Conservation (phyloP, 2,888 invertebrate genomes). For the Melikaiella ostensackeni region DNA sequence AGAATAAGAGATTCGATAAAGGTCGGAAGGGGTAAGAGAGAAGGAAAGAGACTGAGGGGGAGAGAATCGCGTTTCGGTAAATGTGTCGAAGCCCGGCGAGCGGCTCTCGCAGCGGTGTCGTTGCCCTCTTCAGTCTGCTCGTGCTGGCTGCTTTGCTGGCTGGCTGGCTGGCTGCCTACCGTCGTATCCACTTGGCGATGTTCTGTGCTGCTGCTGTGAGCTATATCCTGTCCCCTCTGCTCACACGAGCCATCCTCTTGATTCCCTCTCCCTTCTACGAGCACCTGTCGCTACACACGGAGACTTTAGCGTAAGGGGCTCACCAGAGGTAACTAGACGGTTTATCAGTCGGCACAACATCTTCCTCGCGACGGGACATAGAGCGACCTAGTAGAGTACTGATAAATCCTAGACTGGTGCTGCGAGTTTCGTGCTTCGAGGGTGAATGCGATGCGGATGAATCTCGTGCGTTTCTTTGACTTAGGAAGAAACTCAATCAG, state of each 20-base stretch:
- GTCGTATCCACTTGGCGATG: constrained; percentile 51
- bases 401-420: constrained; percentile 21
- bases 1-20: constrained; percentile 4
- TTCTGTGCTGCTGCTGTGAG: constrained; percentile 55
- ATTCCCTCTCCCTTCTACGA: constrained; percentile 56
- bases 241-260: constrained; percentile 53
- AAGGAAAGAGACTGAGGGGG: constrained; percentile 44
- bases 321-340: constrained; percentile 75
- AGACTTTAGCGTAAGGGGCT: constrained; percentile 70
- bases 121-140: constrained; percentile 73
- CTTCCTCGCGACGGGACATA: constrained; percentile 72
- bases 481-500: background rate
- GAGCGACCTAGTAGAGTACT: constrained; percentile 35
- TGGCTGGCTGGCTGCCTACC: constrained; percentile 53
- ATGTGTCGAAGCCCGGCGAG: constrained; percentile 65
- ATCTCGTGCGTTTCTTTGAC: background rate
- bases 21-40: constrained; percentile 47
- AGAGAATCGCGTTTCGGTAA: constrained; percentile 65
- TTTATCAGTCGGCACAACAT: constrained; percentile 76
- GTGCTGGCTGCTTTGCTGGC: constrained; percentile 48
- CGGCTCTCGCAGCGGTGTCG: constrained; percentile 65
- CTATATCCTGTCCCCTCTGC: constrained; percentile 54
- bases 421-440: constrained; percentile 22
- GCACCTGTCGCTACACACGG: constrained; percentile 70
- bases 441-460: constrained; percentile 28